Base-by-base conservation (phyloP, 2,797 vertebrate species). In the Danio kyathit region DNA sequence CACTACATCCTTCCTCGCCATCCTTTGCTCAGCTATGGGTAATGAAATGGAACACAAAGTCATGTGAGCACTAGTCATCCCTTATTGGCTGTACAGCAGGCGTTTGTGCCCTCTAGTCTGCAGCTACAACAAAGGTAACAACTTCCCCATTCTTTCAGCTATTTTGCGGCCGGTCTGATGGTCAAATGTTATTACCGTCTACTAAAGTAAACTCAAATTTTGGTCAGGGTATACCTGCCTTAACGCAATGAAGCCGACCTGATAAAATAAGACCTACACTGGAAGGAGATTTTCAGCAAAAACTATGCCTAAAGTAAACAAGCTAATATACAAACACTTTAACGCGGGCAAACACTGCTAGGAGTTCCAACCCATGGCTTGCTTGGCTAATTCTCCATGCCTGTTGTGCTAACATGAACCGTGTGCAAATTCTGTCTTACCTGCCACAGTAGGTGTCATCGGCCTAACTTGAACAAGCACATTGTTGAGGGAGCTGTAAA, bases 371-470 rank as follows among this genome's bases (percentile, higher is more conserved):
- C 38, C 13, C 60, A 16, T 16, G 14, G 14, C 14, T 80, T 41
- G 5, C 51, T 60, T 46, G 48, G 41, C 19, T 61, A 49, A 19
- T n/a, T 49, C 19, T n/a, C n/a, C n/a, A n/a, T n/a, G n/a, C n/a
- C n/a, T n/a, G n/a, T n/a, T n/a, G n/a, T n/a, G n/a, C n/a, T 60
- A 16, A 46, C 41, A 38, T 7, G 11, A 29, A 54, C 6, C 17
- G 13, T 40, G 17, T 40, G 66, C 8, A 4, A 64, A 5, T 29
- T 80, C 40, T 49, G 1, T 49, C 91, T 90, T 90, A 90, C 90
- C 90, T 90, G 88, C 86, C 80, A 87, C 76, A 87, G 80, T 80
- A 77, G 81, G 88, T 92, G 70, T 85, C 88, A 84, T 92, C 89
- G 29, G 92, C 2, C 60, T 80, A 44, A 65, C 73, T 46, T 51